phyloP scores from a whole-genome alignment of 2,888 invertebrate species.

The Andrena praecox region DNA sequence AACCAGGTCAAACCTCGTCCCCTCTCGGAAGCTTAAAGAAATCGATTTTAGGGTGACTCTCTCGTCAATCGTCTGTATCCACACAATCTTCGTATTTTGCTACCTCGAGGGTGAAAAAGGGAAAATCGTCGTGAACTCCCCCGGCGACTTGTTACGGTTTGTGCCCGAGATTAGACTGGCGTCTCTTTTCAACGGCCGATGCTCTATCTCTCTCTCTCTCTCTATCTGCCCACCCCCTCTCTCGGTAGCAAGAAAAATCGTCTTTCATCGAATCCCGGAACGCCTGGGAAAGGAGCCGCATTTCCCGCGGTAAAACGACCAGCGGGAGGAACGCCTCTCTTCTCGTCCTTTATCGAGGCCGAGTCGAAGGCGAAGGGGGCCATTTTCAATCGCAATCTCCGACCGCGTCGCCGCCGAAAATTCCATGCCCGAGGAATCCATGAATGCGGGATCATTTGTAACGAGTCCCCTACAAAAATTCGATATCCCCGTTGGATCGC shows the following conservation, averaged over 20 bases:
- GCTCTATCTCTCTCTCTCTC: background rate
- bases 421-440: background rate
- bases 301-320: slow-evolving; percentile 27
- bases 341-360: background rate
- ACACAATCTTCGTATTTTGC: slow-evolving; percentile 40
- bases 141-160: slow-evolving; percentile 44
- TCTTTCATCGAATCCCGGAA: slow-evolving; percentile 39
- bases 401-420: background rate
- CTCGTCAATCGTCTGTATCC: slow-evolving; percentile 20
- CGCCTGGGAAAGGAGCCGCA: slow-evolving; percentile 26
- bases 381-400: background rate
- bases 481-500: too few relatives aligned
- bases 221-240: background rate
- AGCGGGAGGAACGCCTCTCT: background rate
- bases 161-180: slow-evolving; percentile 42
- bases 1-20: background rate
- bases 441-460: too few relatives aligned
- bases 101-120: slow-evolving; percentile 35
- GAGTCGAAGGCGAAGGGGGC: background rate
- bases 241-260: slow-evolving; percentile 35
- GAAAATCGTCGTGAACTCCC: slow-evolving; percentile 47
- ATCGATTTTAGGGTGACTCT: slow-evolving; percentile 15
- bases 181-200: background rate
- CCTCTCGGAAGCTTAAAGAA: too few relatives aligned
- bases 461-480: too few relatives aligned